phyloP scores from a whole-genome alignment of 2,888 invertebrate genomes.

The Tuberolachnus salignus region DNA sequence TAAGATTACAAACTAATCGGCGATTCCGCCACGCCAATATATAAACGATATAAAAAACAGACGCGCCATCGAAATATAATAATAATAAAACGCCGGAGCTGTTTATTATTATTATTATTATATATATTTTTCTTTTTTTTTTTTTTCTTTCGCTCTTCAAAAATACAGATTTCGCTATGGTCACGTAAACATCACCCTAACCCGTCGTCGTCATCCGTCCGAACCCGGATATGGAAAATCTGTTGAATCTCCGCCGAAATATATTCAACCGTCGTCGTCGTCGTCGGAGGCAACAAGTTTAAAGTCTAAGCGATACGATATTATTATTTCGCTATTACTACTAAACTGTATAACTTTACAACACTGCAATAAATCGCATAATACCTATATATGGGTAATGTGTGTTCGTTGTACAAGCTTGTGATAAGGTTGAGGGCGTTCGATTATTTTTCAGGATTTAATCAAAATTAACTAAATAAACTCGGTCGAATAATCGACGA shows the following conservation, averaged over 20 bases:
- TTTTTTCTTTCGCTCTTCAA: constrained; percentile 15
- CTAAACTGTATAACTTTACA: neutral
- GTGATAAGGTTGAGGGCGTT: no score
- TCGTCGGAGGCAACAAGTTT: neutral
- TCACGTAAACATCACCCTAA: constrained; percentile 17
- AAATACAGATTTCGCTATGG: constrained; percentile 3
- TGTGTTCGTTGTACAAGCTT: no score
- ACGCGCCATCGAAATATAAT: constrained; percentile 16
- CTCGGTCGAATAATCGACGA: no score
- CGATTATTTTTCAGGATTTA: no score
- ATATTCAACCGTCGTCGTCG: neutral
- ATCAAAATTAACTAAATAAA: no score
- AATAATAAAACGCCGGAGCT: constrained; percentile 28
- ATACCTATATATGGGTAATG: neutral
- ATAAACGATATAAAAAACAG: constrained; percentile 37
- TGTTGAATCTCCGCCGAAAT: constrained; percentile 1
- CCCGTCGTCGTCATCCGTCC: neutral
- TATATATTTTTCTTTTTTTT: constrained; percentile 27
- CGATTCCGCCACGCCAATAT: constrained; percentile 17
- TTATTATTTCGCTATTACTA: no score
- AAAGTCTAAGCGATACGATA: neutral
- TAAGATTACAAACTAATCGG: constrained; percentile 32
- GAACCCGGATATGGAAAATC: neutral
- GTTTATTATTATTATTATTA: constrained; percentile 21
- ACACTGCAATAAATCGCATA: neutral